These are phyloP conservation scores for Colossoma macropomum DNA, from an alignment of 2,113 vertebrate species.

Conservation along the genomic window DNA sequence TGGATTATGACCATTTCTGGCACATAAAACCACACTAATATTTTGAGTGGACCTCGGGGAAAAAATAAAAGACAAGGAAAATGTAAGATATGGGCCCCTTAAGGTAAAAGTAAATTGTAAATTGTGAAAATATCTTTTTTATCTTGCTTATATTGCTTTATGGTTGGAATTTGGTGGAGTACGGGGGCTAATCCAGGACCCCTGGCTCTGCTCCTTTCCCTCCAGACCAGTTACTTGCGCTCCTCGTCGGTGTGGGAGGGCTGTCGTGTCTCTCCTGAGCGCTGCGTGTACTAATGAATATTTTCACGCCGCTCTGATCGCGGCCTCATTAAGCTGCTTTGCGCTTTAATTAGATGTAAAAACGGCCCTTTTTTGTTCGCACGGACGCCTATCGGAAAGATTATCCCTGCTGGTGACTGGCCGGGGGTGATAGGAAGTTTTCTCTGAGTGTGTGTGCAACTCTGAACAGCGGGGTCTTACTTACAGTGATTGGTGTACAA, in stretches of 20 bases:
- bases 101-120: too few relatives aligned
- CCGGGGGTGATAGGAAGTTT: constrained; percentile 43
- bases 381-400: constrained; percentile 77
- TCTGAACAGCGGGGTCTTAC: constrained; percentile 9
- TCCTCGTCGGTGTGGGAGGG: neutral
- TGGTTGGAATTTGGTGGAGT: too few relatives aligned
- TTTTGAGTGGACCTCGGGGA: too few relatives aligned
- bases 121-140: too few relatives aligned
- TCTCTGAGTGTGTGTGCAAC: constrained; percentile 35
- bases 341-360: constrained; percentile 88
- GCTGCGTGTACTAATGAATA: constrained; percentile 77
- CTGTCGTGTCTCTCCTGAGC: neutral
- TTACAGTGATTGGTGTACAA: neutral
- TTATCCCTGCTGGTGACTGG: constrained; percentile 83
- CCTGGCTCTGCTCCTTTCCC: neutral
- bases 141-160: too few relatives aligned
- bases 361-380: constrained; percentile 79
- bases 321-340: constrained; percentile 85
- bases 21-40: too few relatives aligned
- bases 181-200: neutral
- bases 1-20: too few relatives aligned
- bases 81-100: too few relatives aligned
- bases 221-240: neutral
- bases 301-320: constrained; percentile 87
- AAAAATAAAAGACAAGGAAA: too few relatives aligned